Base-by-base conservation (phyloP, 2,797 vertebrate genomes). In the Ctenopoma kingsleyae region DNA sequence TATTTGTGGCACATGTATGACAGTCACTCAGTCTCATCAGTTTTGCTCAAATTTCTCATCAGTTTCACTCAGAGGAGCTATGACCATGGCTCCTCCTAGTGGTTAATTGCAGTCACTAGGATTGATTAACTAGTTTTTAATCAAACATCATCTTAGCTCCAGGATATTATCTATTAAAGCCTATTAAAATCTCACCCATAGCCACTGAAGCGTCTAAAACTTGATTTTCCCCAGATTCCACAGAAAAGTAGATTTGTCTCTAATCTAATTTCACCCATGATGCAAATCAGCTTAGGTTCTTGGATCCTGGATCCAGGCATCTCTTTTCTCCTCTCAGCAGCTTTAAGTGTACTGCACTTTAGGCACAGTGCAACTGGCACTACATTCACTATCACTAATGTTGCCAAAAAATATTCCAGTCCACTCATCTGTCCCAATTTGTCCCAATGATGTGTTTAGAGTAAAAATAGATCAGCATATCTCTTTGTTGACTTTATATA, bases 211-310 rank as follows among this genome's bases (percentile, higher is more conserved):
- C 8, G 6, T 71, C 54, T 25, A 17, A 72, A 72, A 65, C 52
- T 47, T 38, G 60, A 71, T 48, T 63, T 46, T 32, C 8, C 32
- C 22, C 9, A 65, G 59, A 80, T 76, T 74, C 74, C 61, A 83
- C 60, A 83, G 81, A 85, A 92, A 91, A 93, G 82, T 90, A 84
- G 87, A 92, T 95, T 93, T 87, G 74, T 61, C 81, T 81, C 72
- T 91, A 93, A 94, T 94, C 86, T 88, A 89, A 93, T 94, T 94
- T 89, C 70, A 87, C 78, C 72, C 79, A 15, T 80, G 84, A 93
- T 92, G 84, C 85, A 90, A 90, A 94, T 91, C 88, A 89, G 84
- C 87, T 94, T 90, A 90, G 49, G 50, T 64, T 50, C 63, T 71
- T 83, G 55, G 80, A 88, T 84, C 76, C 81, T 78, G 65, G 58